Evolutionary conservation across 2,888 invertebrate genomes (phyloP).

Genomic region (Thymelicus acteon): DNA sequence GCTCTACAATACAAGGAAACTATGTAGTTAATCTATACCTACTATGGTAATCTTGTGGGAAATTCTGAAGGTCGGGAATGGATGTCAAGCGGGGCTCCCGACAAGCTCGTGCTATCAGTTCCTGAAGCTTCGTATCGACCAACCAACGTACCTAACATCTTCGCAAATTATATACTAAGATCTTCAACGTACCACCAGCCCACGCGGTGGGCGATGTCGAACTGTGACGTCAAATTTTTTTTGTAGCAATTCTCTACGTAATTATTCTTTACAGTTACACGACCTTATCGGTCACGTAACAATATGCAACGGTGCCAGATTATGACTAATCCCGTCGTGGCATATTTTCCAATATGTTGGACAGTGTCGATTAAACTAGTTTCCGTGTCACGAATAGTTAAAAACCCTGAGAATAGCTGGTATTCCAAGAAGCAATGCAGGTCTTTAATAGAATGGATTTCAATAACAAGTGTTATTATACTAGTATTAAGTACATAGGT

Average conservation of each 20-base stretch:
- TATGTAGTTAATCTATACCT: background rate
- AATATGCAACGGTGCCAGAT: constrained; percentile 26
- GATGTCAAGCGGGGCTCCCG: constrained; percentile 46
- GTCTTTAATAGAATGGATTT: constrained; percentile 4
- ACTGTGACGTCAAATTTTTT: constrained; percentile 8
- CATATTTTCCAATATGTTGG: constrained; percentile 27
- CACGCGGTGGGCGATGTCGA: background rate
- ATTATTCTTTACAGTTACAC: constrained; percentile 19
- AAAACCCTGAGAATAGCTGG: constrained; percentile 10
- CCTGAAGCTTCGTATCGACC: constrained; percentile 36
- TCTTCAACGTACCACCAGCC: background rate
- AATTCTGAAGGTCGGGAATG: constrained; percentile 50
- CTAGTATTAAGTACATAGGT: background rate
- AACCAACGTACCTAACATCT: background rate
- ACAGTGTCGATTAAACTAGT: background rate
- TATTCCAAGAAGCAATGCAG: constrained; percentile 5
- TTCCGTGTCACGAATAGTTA: constrained; percentile 18
- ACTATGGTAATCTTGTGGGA: constrained; percentile 31
- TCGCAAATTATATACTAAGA: background rate
- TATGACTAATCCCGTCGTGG: constrained; percentile 19
- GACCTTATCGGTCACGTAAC: constrained; percentile 23
- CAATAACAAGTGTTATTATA: background rate
- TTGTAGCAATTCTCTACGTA: constrained; percentile 9
- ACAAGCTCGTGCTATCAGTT: constrained; percentile 45
- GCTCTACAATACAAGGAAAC: background rate